Conservation (phyloP, 2,888 invertebrate species). For the Lamellibrachia satsuma region DNA sequence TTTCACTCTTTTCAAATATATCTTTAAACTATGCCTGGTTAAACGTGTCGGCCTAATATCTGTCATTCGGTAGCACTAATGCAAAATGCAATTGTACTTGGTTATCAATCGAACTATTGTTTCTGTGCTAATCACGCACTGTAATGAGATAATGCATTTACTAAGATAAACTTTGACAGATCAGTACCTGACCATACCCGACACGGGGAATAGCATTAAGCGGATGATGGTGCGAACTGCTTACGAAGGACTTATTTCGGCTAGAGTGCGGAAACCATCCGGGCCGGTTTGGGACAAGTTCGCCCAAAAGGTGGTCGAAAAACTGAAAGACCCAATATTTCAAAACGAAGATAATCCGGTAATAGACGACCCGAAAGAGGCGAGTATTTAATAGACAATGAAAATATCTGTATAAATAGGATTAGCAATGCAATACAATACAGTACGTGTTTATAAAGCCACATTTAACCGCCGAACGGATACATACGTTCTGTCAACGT, state of each 20-base stretch:
- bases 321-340: neutral
- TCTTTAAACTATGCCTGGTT: neutral
- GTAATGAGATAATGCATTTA: neutral
- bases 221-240: neutral
- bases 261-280: neutral
- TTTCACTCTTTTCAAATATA: neutral
- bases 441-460: no score
- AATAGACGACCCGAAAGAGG: neutral
- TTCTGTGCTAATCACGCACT: no score
- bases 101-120: neutral
- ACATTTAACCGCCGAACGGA: no score
- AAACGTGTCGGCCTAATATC: neutral
- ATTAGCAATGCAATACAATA: no score
- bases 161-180: neutral
- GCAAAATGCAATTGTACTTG: no score
- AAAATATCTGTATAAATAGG: neutral
- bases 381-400: neutral
- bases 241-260: neutral
- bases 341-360: neutral
- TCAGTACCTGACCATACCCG: neutral
- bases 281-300: neutral
- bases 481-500: no score
- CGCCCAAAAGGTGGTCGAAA: neutral
- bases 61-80: neutral
- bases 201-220: neutral